These are phyloP conservation scores for Agrochola lychnidis DNA, from an alignment of 2,888 invertebrate species.

Conservation along the genomic window DNA sequence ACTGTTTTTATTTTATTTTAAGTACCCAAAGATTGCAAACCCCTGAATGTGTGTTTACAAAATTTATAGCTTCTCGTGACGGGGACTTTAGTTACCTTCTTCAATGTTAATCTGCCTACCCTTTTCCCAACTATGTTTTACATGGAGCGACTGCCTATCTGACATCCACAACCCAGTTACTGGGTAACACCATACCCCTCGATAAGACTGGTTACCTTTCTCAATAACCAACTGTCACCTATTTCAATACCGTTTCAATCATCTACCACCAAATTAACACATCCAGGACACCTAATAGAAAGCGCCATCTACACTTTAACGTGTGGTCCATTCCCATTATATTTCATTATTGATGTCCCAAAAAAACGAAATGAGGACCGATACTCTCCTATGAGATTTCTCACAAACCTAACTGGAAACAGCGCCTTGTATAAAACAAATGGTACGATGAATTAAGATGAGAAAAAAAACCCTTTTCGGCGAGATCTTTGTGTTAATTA, in stretches of 20 bases:
- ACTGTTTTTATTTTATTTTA: too few species aligned
- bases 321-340: conserved; percentile 50
- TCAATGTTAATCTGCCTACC: too few species aligned
- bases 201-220: too few species aligned
- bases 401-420: conserved; percentile 76
- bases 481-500: conserved; percentile 89
- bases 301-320: conserved; percentile 30
- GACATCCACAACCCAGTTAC: too few species aligned
- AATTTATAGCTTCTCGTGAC: too few species aligned
- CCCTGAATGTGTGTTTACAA: too few species aligned
- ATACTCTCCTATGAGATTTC: conserved; percentile 73
- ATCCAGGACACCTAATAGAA: background rate
- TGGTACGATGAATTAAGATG: conserved; percentile 78
- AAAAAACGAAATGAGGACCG: conserved; percentile 65
- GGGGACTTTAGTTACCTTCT: too few species aligned
- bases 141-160: too few species aligned
- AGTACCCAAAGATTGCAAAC: too few species aligned
- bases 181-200: too few species aligned
- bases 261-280: conserved; percentile 10
- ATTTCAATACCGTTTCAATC: background rate
- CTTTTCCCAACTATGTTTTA: too few species aligned
- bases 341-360: conserved; percentile 52
- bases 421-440: conserved; percentile 81
- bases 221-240: background rate
- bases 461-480: conserved; percentile 84